These are phyloP conservation scores for Terebella lapidaria DNA, from an alignment of 2,888 invertebrate genomes.

Conservation along the genomic window DNA sequence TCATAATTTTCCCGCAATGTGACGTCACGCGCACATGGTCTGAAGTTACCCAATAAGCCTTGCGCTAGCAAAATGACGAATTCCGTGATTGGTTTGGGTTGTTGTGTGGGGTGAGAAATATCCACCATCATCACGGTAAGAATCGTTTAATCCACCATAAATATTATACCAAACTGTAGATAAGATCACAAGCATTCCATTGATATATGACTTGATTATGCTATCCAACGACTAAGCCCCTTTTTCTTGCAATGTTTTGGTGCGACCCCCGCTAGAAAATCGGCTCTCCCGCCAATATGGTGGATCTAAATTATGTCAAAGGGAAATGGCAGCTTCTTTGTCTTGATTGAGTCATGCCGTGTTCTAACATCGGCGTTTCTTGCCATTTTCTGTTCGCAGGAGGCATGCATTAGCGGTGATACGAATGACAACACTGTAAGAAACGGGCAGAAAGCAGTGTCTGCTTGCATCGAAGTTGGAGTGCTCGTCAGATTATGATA, in stretches of 20 bases:
- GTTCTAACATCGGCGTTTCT: background rate
- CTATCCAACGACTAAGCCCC: background rate
- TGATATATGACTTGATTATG: background rate
- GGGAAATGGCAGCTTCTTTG: slow-evolving; percentile 4
- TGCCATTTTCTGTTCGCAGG: background rate
- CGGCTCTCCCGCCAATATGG: slow-evolving; percentile 4
- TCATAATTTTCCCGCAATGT: background rate
- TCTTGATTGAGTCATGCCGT: background rate
- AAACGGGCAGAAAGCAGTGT: background rate
- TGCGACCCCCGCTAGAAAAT: background rate
- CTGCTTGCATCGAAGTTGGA: background rate
- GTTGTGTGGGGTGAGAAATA: background rate
- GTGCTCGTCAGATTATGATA: background rate
- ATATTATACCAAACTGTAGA: background rate
- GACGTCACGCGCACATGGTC: slow-evolving; percentile 6
- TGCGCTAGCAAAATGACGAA: slow-evolving; percentile 7
- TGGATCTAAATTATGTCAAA: slow-evolving; percentile 2
- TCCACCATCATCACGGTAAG: slow-evolving; percentile 4
- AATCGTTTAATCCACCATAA: background rate
- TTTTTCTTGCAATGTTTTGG: background rate
- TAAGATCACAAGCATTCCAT: background rate
- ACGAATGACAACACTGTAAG: background rate
- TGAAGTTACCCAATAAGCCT: background rate
- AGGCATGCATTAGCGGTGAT: background rate
- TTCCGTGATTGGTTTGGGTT: background rate